Conservation (phyloP, 2,888 invertebrate genomes). For the Drosophila koepferae region DNA sequence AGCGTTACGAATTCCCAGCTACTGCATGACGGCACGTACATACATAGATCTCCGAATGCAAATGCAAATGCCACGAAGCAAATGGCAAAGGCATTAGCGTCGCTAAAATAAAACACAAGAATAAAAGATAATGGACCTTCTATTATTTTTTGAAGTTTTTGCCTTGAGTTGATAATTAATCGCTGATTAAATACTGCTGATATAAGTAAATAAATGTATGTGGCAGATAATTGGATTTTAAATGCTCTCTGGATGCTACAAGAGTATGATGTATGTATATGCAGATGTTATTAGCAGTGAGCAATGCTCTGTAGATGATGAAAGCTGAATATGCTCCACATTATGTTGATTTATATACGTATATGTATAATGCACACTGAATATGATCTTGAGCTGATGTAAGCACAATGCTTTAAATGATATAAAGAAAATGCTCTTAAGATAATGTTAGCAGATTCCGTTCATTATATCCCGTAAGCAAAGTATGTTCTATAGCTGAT, state of each 20-base stretch:
- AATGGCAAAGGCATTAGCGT: not conserved
- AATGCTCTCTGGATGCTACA: too few relatives aligned
- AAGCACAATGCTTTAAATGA: not conserved
- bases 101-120: not conserved
- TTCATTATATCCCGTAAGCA: not conserved
- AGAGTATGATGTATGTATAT: not conserved
- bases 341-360: too few relatives aligned
- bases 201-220: not conserved
- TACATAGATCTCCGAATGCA: conserved; percentile 14
- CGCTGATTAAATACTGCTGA: not conserved
- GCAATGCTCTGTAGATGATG: not conserved
- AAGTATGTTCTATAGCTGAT: not conserved
- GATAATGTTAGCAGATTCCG: not conserved
- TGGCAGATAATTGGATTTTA: not conserved
- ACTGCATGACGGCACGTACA: conserved; percentile 74
- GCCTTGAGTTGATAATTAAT: not conserved
- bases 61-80: conserved; percentile 2
- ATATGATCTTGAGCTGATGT: not conserved
- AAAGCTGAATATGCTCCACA: too few relatives aligned
- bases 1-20: conserved; percentile 61
- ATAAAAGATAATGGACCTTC: not conserved
- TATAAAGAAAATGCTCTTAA: too few relatives aligned
- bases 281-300: not conserved
- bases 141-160: not conserved
- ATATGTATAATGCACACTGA: not conserved